Conservation (phyloP, 1,140 invertebrate species). For the Lordiphosa mommai region DNA sequence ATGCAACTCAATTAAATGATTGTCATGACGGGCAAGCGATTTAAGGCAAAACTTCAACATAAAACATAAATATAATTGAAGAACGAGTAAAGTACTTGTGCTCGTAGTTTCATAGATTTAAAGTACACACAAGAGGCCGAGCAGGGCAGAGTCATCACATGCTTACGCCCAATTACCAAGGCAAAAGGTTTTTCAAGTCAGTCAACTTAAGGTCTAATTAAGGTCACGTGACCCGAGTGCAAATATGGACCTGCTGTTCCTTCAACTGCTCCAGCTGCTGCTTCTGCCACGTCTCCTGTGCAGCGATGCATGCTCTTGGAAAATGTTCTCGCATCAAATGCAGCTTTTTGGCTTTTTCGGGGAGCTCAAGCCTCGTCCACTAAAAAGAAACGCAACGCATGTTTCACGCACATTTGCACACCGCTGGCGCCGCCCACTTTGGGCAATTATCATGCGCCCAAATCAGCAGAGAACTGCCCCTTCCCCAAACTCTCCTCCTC, state of each 20-base stretch:
- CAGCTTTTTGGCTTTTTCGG: constrained; percentile 33
- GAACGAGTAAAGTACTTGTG: not conserved
- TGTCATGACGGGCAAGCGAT: constrained; percentile 37
- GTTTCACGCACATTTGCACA: constrained; percentile 54
- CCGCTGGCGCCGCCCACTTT: constrained; percentile 22
- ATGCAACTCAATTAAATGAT: constrained; percentile 48
- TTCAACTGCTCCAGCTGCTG: not conserved
- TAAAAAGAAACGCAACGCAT: constrained; percentile 47
- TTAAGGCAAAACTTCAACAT: constrained; percentile 23
- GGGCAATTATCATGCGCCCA: constrained; percentile 62
- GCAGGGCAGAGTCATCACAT: constrained; percentile 13
- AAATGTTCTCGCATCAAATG: constrained; percentile 62
- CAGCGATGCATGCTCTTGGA: constrained; percentile 54
- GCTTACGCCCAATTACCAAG: constrained; percentile 32
- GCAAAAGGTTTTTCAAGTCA: constrained; percentile 17
- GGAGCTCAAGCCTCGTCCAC: not conserved
- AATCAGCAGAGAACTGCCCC: constrained; percentile 35
- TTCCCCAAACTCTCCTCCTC: not conserved
- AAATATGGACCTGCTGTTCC: constrained; percentile 16
- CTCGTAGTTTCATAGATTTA: constrained; percentile 18
- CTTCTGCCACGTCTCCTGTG: constrained; percentile 17
- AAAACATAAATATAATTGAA: constrained; percentile 2
- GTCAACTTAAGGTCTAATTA: constrained; percentile 43
- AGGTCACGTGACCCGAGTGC: constrained; percentile 60
- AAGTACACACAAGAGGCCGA: not conserved